Evolutionary conservation across 2,797 vertebrate genomes (phyloP).

Genomic region (Arctocebus calabarensis): DNA sequence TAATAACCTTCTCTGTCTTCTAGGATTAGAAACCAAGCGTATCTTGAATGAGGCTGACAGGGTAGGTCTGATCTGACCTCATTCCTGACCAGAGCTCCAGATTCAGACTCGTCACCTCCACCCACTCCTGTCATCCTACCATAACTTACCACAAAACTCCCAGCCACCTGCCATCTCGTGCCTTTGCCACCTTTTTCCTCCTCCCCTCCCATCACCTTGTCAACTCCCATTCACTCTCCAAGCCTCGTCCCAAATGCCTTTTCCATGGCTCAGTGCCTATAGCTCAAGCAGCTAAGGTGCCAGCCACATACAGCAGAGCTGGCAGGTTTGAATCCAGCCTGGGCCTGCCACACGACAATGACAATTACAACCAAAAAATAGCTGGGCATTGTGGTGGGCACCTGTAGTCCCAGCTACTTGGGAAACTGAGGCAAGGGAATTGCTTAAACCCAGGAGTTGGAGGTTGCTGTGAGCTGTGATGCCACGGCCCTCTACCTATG

Average conservation of each 20-base stretch:
- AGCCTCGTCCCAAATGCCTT: not conserved
- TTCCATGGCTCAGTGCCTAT: not conserved
- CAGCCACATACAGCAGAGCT: too few species aligned
- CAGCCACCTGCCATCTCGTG: not conserved
- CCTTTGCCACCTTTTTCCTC: not conserved
- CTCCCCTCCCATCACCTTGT: not conserved
- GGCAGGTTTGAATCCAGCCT: too few species aligned
- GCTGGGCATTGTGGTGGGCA: too few species aligned
- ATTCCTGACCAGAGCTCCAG: fast-evolving
- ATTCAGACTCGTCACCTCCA: not conserved
- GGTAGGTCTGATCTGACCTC: not conserved
- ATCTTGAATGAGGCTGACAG: not conserved
- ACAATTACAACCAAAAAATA: too few species aligned
- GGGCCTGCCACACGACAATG: too few species aligned
- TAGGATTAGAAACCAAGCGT: not conserved
- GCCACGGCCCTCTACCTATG: too few species aligned
- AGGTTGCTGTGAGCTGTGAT: too few species aligned
- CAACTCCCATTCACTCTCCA: not conserved
- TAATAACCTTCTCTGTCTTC: not conserved
- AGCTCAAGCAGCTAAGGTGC: too few species aligned
- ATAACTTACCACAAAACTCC: not conserved
- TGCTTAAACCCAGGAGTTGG: too few species aligned
- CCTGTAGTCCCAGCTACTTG: too few species aligned
- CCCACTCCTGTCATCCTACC: not conserved
- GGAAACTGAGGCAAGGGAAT: too few species aligned